Conservation (phyloP, 2,888 invertebrate species). For the Augochlorella aurata region DNA sequence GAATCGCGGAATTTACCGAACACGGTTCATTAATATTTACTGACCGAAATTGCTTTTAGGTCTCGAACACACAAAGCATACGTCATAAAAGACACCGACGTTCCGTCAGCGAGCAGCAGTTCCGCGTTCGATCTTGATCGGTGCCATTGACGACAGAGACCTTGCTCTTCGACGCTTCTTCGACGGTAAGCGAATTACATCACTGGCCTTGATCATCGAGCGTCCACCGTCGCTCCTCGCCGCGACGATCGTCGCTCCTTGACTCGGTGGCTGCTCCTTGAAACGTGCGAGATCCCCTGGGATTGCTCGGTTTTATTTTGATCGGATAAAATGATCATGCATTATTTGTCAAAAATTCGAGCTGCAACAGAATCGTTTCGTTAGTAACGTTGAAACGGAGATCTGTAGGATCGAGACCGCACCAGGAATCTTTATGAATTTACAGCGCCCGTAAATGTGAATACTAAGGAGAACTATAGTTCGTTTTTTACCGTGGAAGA, state of each 20-base stretch:
- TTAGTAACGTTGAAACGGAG: neutral
- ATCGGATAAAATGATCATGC: too few relatives aligned
- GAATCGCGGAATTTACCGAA: neutral
- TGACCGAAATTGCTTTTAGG: slow-evolving; percentile 6
- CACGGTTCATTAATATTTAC: slow-evolving; percentile 17
- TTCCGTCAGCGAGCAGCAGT: slow-evolving; percentile 16
- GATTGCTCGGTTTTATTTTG: neutral
- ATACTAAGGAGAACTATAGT: too few relatives aligned
- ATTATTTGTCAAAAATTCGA: neutral
- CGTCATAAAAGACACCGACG: slow-evolving; percentile 15
- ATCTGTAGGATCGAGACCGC: neutral
- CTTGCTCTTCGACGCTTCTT: slow-evolving; percentile 17
- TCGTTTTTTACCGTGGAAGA: too few relatives aligned
- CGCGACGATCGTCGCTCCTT: neutral
- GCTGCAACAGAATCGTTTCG: neutral
- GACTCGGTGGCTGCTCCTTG: neutral
- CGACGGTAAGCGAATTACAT: slow-evolving; percentile 25
- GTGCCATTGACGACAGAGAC: neutral
- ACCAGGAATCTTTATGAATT: neutral
- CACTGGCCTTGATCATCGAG: slow-evolving; percentile 9
- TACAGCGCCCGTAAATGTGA: neutral
- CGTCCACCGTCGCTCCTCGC: neutral
- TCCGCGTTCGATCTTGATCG: slow-evolving; percentile 15
- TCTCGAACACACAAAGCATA: slow-evolving; percentile 4
- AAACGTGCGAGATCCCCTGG: neutral